Base-by-base conservation (phyloP, 2,113 vertebrate species). In the Sylvilagus bachmani region DNA sequence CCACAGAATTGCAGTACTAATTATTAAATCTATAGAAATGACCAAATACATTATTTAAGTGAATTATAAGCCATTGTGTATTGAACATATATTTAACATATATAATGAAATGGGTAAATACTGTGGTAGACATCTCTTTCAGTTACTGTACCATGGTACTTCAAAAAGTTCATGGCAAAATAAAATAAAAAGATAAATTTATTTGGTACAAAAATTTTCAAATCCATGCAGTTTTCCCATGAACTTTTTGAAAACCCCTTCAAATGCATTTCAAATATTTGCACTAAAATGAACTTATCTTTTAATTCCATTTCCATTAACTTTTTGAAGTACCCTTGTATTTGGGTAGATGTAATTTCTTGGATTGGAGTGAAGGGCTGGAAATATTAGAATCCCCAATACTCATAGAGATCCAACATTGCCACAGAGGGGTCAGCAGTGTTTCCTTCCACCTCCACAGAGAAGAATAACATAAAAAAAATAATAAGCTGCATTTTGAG, bases 331-430 rank as follows among this genome's bases (percentile, higher is more conserved):
- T 58, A 58, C 55, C 12, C 55, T 33, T 75, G 10, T 58, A 86
- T 91, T 93, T 38, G 69, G n/a, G 86, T 86, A 13, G 17, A 38
- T 87, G 16, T 36, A 61, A 62, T 82, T 95, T 95, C 38, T 77
- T 85, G 22, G 33, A 16, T 55, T 3, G 6, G 49, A 81, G 27
- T 64, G 44, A 86, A 82, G 16, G 69, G 16, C 7, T 38, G 16
- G 19, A 89, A 66, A 90, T 79, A 31, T 84, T 38, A 69, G n/a
- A 61, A 85, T 86, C 14, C 31, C 81, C 61, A 10, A 36, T 89
- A 93, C 55, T 58, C 10, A 58, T 14, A 58, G 55, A 58, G 55
- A 58, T 58, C 12, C 55, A 58, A 58, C 7, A 44, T 58, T 58
- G 55, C 55, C 19, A 58, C 14, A 58, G 14, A 58, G 55, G 21